Evolutionary conservation across 2,113 vertebrate genomes (phyloP).

Genomic region (Cettia cetti): DNA sequence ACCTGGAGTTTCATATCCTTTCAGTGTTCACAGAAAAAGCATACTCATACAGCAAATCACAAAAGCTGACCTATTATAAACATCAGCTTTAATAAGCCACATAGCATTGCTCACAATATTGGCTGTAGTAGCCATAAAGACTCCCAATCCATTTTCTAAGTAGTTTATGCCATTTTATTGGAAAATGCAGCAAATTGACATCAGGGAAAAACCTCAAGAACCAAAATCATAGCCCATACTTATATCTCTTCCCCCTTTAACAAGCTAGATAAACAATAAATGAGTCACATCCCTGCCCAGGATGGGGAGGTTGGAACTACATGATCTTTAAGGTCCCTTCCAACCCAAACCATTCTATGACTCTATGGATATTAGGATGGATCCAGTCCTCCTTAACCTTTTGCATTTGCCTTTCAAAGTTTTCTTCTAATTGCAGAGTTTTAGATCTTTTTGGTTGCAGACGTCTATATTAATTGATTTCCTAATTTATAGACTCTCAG

Average conservation of each 20-base stretch:
- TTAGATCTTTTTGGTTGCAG: not conserved
- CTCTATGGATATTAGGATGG: not conserved
- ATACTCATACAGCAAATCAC: not conserved
- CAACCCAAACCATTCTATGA: not conserved
- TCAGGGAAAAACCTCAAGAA: not conserved
- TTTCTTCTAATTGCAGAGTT: not conserved
- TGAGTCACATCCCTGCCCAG: not conserved
- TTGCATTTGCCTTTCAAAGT: not conserved
- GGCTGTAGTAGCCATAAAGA: not conserved
- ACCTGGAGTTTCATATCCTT: conserved; percentile 44
- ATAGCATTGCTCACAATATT: not conserved
- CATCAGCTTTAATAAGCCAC: not conserved
- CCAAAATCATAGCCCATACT: not conserved
- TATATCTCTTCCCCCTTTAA: not conserved
- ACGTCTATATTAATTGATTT: not conserved
- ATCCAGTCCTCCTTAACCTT: not conserved
- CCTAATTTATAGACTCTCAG: not conserved
- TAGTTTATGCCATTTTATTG: not conserved
- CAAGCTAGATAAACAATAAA: not conserved
- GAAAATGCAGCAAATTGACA: not conserved
- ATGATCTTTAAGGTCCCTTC: not conserved
- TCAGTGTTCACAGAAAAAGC: not conserved
- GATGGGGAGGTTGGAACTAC: not conserved
- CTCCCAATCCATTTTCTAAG: not conserved
- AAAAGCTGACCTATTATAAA: not conserved